Conservation (phyloP, 1,140 invertebrate genomes). For the Aphaenogaster floridana region DNA sequence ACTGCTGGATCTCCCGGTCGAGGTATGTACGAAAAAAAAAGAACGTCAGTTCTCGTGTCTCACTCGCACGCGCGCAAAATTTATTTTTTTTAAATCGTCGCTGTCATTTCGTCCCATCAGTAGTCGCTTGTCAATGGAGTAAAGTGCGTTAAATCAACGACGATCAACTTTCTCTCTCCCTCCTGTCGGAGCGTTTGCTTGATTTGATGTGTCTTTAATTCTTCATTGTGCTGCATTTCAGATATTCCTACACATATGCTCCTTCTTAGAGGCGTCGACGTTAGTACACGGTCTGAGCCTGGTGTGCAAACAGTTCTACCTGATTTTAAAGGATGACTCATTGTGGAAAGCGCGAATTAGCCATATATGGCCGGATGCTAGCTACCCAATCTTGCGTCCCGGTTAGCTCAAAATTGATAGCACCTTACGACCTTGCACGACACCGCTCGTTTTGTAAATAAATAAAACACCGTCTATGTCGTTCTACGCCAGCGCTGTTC, state of each 20-base stretch:
- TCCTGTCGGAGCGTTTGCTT: neutral
- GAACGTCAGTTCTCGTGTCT: neutral
- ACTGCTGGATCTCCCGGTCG: conserved; percentile 79
- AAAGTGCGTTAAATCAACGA: neutral
- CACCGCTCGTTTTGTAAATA: conserved; percentile 76
- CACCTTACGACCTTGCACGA: conserved; percentile 71
- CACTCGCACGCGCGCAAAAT: neutral
- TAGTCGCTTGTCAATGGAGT: conserved; percentile 1
- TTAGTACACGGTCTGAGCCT: conserved; percentile 79
- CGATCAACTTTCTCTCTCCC: neutral
- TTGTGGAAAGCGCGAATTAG: conserved; percentile 83
- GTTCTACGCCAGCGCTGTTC: conserved; percentile 33
- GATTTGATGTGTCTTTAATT: neutral
- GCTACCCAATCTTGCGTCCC: conserved; percentile 81
- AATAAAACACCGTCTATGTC: conserved; percentile 65
- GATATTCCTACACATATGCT: conserved; percentile 84
- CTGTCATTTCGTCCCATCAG: neutral
- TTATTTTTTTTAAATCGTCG: neutral
- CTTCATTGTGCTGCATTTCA: conserved; percentile 74
- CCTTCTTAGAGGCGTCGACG: conserved; percentile 83
- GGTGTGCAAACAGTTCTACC: conserved; percentile 83
- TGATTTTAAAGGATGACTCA: conserved; percentile 82
- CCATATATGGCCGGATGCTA: conserved; percentile 80
- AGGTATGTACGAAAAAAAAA: conserved; percentile 70
- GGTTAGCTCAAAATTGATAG: conserved; percentile 80